A percentile compares a stretch with the other conserved stretches of the same genome.
phyloP scores from a whole-genome alignment of 35 echinoderm and acorn worm species.

The Anneissia japonica region DNA sequence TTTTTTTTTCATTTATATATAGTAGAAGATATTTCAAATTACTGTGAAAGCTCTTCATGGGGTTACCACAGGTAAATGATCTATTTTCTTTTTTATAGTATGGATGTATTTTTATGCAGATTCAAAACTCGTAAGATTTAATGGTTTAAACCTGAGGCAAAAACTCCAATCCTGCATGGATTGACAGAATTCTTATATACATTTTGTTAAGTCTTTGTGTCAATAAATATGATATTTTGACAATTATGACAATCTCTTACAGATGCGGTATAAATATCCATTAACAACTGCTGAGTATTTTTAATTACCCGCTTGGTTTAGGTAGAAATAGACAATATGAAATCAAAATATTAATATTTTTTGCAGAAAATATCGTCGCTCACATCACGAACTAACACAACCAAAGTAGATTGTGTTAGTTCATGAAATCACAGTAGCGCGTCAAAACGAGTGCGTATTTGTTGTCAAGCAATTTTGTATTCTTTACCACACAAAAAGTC shows the following conservation, averaged over 20 bases:
- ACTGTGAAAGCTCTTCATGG: neutral
- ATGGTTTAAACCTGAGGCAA: neutral
- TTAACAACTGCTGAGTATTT: neutral
- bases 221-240: neutral
- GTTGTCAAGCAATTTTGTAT: too few species aligned
- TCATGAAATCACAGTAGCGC: too few species aligned
- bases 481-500: too few species aligned
- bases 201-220: neutral
- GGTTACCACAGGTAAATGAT: neutral
- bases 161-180: neutral
- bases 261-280: neutral
- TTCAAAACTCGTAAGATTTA: neutral
- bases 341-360: neutral
- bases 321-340: neutral
- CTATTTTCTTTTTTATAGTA: neutral
- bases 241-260: neutral
- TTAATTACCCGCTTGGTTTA: neutral
- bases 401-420: too few species aligned
- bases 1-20: neutral
- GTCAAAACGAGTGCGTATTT: too few species aligned
- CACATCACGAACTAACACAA: too few species aligned
- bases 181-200: neutral
- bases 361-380: neutral
- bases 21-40: neutral
- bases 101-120: neutral